Conservation (phyloP, 2,888 invertebrate genomes). For the Dimorphilus gyrociliatus region DNA sequence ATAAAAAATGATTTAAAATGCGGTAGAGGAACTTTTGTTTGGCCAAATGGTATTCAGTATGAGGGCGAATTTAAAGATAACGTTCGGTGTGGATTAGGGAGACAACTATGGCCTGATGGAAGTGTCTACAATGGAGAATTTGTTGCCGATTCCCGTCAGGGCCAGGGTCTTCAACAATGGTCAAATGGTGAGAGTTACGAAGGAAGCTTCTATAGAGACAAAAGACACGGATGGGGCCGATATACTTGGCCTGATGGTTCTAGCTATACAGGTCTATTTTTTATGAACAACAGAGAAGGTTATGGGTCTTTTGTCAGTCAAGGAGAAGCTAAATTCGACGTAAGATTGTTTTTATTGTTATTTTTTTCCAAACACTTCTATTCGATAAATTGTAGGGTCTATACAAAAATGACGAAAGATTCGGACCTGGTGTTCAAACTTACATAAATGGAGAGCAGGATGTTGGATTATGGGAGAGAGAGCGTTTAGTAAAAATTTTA, state of each 20-base stretch:
- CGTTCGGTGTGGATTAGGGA: slow-evolving; percentile 26
- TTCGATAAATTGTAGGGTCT: slow-evolving; percentile 21
- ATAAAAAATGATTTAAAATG: slow-evolving; percentile 19
- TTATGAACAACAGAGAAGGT: slow-evolving; percentile 34
- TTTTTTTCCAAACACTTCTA: neutral
- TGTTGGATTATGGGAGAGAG: slow-evolving; percentile 33
- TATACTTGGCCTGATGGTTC: slow-evolving; percentile 33
- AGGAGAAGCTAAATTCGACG: slow-evolving; percentile 31
- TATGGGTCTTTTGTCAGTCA: slow-evolving; percentile 28
- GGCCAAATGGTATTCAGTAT: slow-evolving; percentile 34
- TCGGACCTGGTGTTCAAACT: slow-evolving; percentile 32
- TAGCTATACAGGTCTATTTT: slow-evolving; percentile 27
- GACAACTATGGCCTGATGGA: slow-evolving; percentile 31
- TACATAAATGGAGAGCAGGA: slow-evolving; percentile 29
- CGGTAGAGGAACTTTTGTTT: slow-evolving; percentile 28
- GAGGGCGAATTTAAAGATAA: slow-evolving; percentile 31
- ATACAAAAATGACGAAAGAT: slow-evolving; percentile 29
- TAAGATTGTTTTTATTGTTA: slow-evolving; percentile 9
- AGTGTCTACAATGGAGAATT: slow-evolving; percentile 31
- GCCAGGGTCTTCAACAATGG: slow-evolving; percentile 28
- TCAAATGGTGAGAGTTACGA: slow-evolving; percentile 30
- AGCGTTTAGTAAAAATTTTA: slow-evolving; percentile 26
- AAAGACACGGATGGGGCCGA: slow-evolving; percentile 30
- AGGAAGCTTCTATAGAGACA: slow-evolving; percentile 30
- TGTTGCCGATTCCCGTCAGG: slow-evolving; percentile 27